Conservation (phyloP, 2,797 vertebrate genomes). For the Tolypeutes matacus region DNA sequence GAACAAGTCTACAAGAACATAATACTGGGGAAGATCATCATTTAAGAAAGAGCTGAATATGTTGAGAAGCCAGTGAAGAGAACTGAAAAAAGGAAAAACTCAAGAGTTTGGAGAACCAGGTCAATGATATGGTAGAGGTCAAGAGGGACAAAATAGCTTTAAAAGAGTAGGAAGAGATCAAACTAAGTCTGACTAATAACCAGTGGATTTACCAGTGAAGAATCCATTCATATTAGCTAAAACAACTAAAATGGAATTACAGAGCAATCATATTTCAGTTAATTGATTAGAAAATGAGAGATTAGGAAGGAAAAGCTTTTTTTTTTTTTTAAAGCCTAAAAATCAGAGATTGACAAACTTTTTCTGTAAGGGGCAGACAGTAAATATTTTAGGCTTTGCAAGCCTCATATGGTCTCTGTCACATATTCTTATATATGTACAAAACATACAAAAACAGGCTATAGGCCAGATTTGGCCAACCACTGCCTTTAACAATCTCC, state of each 20-base stretch:
- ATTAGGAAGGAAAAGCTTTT: background rate
- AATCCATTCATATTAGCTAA: background rate
- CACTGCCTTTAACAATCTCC: background rate
- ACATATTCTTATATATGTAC: background rate
- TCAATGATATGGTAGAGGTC: background rate
- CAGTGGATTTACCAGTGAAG: background rate
- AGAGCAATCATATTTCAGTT: background rate
- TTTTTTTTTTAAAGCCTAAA: background rate
- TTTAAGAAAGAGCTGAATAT: background rate
- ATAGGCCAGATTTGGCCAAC: background rate
- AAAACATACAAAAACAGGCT: background rate
- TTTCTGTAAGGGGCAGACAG: background rate
- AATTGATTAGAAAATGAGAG: background rate
- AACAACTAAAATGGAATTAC: background rate
- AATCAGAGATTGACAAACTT: background rate
- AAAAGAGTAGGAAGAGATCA: background rate
- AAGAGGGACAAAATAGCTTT: background rate
- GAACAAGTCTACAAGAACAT: background rate
- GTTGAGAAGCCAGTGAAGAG: background rate
- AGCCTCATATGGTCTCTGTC: background rate
- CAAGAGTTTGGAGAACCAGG: background rate
- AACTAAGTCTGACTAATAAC: background rate
- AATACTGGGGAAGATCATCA: background rate
- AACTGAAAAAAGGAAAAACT: background rate
- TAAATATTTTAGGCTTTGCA: background rate